Percentiles rank a stretch among this genome's conserved stretches.
Evolutionary conservation across 2,888 invertebrate genomes (phyloP).

Genomic region (Drosophila borborema): DNA sequence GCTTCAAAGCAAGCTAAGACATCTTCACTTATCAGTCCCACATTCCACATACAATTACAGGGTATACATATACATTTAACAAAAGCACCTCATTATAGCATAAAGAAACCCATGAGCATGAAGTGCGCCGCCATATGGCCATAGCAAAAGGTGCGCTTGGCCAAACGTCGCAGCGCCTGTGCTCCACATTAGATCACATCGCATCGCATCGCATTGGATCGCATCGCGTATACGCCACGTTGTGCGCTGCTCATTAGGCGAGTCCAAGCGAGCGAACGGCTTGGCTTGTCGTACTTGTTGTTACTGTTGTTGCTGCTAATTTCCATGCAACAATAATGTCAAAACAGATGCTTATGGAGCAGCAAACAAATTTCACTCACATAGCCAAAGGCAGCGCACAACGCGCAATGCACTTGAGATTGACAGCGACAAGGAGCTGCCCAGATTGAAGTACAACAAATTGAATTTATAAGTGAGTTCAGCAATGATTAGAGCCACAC

Average conservation of each 20-base stretch:
- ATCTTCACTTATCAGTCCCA: not conserved
- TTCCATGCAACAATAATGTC: constrained; percentile 47
- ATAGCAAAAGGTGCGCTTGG: constrained; percentile 43
- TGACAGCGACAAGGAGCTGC: constrained; percentile 33
- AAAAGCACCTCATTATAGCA: constrained; percentile 12
- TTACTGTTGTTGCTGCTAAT: constrained; percentile 46
- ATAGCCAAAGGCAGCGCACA: constrained; percentile 22
- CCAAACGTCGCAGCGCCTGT: constrained; percentile 21
- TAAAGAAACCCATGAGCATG: constrained; percentile 53
- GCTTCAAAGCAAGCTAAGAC: not conserved
- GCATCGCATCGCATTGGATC: constrained; percentile 10
- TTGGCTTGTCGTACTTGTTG: constrained; percentile 1
- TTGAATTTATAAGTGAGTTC: constrained; percentile 32
- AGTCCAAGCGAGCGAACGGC: constrained; percentile 13
- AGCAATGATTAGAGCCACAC: not conserved
- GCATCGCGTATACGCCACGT: constrained; percentile 61
- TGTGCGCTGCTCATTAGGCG: constrained; percentile 70
- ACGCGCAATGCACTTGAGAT: constrained; percentile 59
- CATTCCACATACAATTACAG: not conserved
- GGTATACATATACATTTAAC: not conserved
- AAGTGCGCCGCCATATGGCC: constrained; percentile 53
- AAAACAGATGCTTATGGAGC: constrained; percentile 37
- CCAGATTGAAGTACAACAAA: constrained; percentile 43
- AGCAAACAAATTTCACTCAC: constrained; percentile 42
- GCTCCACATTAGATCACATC: constrained; percentile 29